A percentile compares a stretch with the other conserved stretches of the same genome.
Conservation (phyloP, 2,113 vertebrate genomes). For the Sorex fumeus region DNA sequence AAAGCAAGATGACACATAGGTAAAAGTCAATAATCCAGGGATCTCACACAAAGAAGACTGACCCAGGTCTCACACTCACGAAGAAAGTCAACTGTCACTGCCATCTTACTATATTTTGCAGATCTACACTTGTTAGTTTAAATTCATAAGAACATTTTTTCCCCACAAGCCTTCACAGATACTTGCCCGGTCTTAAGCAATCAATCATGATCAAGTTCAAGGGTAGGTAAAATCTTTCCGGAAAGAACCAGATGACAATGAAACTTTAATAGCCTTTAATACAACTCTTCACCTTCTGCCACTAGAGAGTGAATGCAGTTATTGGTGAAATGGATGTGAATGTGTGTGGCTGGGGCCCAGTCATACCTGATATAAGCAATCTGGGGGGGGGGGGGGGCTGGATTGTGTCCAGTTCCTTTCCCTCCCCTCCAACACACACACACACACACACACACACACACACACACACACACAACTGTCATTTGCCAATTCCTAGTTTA, state of each 20-base stretch:
- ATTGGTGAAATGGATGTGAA: neutral
- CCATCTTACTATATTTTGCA: neutral
- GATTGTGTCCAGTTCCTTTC: neutral
- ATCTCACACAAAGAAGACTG: neutral
- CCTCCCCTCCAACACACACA: no score
- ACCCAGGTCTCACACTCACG: neutral
- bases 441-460: no score
- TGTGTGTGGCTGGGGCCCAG: neutral
- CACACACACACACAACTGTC: neutral
- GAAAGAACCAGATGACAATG: neutral
- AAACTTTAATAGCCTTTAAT: neutral
- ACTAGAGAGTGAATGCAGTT: neutral
- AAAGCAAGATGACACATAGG: conserved; percentile 8
- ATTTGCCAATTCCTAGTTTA: neutral
- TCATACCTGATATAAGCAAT: neutral
- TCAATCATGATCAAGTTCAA: conserved; percentile 19
- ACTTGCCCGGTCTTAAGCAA: neutral
- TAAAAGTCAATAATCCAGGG: neutral
- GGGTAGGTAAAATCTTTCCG: neutral
- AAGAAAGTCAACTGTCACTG: neutral
- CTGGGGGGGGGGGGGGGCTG: neutral
- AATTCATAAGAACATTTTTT: conserved; percentile 5
- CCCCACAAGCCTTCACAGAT: neutral
- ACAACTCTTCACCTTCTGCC: neutral
- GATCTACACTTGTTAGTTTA: neutral